A percentile compares a stretch with the other conserved stretches of the same genome.
Conservation (phyloP, 2,113 vertebrate species). For the Scomber scombrus region DNA sequence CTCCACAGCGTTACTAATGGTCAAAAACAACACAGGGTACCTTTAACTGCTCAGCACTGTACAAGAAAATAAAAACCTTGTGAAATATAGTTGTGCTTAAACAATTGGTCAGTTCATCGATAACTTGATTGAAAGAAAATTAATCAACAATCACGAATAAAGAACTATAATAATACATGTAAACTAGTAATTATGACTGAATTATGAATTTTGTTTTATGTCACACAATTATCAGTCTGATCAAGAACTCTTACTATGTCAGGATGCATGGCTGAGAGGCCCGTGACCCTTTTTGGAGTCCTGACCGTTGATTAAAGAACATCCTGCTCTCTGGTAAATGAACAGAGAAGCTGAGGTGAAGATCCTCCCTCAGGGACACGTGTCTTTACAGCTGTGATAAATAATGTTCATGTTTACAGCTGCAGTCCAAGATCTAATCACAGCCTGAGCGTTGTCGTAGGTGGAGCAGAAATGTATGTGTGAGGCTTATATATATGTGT, state of each 20-base stretch:
- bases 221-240: not conserved
- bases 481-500: conserved; percentile 45
- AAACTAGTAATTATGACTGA: too few species aligned
- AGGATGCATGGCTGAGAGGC: not conserved
- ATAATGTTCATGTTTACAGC: conserved; percentile 58
- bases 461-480: conserved; percentile 24
- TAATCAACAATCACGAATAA: too few species aligned
- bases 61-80: too few species aligned
- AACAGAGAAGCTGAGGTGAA: conserved; percentile 18
- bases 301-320: not conserved
- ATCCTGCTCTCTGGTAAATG: not conserved
- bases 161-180: too few species aligned
- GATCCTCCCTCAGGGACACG: conserved; percentile 5
- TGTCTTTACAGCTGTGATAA: conserved; percentile 52
- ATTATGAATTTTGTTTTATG: too few species aligned
- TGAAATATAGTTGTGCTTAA: not conserved
- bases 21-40: too few species aligned
- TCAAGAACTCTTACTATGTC: not conserved
- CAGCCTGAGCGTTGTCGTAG: conserved; percentile 15
- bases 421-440: conserved; percentile 30
- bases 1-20: too few species aligned
- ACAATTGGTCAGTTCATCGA: not conserved
- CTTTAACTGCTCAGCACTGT: too few species aligned
- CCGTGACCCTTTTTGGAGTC: not conserved
- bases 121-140: too few species aligned